These are phyloP conservation scores for Eira barbara DNA, from an alignment of 2,113 vertebrate species.

Conservation along the genomic window DNA sequence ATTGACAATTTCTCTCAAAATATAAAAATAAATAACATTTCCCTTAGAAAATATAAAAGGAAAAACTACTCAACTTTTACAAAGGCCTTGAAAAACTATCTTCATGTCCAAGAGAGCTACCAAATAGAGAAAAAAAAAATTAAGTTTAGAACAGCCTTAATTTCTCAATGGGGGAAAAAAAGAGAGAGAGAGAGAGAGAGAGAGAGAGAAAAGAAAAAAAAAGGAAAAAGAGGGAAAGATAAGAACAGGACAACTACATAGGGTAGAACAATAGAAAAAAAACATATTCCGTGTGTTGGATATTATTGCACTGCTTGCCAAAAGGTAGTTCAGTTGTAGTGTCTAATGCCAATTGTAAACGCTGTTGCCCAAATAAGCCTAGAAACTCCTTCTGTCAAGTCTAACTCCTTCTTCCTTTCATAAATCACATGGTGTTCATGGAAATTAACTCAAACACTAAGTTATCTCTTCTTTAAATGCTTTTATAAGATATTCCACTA, in stretches of 20 bases:
- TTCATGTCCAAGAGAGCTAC: neutral
- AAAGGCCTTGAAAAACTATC: neutral
- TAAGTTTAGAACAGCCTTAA: neutral
- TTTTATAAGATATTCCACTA: neutral
- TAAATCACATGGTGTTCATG: neutral
- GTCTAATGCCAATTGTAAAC: neutral
- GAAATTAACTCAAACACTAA: slow-evolving; percentile 8
- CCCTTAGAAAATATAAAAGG: neutral
- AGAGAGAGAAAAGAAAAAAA: too few species aligned
- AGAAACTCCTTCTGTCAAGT: slow-evolving; percentile 31
- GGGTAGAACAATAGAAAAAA: neutral
- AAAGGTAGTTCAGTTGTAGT: neutral
- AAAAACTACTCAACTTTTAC: neutral
- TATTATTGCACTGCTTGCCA: neutral
- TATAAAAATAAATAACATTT: neutral
- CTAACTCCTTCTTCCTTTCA: neutral
- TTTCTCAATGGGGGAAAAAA: neutral
- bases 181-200: too few species aligned
- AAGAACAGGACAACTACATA: neutral
- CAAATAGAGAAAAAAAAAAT: neutral
- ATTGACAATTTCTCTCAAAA: neutral
- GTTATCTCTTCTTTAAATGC: neutral
- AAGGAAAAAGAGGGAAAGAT: neutral
- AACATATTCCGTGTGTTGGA: slow-evolving; percentile 23
- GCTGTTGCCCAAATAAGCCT: slow-evolving; percentile 30